Base-by-base conservation (phyloP, 1,140 invertebrate genomes). In the Andricus grossulariae region DNA sequence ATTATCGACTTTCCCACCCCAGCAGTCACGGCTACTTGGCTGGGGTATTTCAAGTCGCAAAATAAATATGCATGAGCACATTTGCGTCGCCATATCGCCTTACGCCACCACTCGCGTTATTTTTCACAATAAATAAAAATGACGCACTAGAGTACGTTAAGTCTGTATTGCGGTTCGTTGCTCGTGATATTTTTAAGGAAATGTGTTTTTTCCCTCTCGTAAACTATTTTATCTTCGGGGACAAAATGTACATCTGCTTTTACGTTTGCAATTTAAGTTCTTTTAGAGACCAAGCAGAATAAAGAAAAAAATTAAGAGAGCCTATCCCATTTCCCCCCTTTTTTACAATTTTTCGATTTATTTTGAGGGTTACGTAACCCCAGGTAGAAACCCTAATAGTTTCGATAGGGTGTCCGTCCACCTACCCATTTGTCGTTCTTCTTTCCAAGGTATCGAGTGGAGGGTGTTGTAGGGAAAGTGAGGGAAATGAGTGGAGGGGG, bases 41-140 rank as follows among this genome's bases (percentile, higher is more conserved):
- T 39, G 7, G 57, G 32, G 50, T 55, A 51, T 78, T 79, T 79
- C 19, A 80, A 82, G 79, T 76, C 72, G 39, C 7, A 72, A 80
- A 77, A 84, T 84, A 81, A 85, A 85, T 85, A 85, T 84, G 77
- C 81, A 85, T 81, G 80, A 82, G 74, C 15, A 74, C 57, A 77
- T 78, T 80, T 72, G 73, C 54, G 57, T 5, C 10, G 39, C 12
- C 54, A 77, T 78, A 79, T 80, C 73, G 78, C 73, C 74, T 82
- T 76, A 75, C 71, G 52, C 71, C 52, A 72, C 50, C 51, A 54
- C 70, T 74, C n/a, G 57, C 72, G 52, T 75, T 79, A 79, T 79
- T 82, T 82, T 82, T 75, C 72, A 78, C 51, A 71, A 70, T 45
- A 70, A 66, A 74, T 82, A 80, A 80, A 77, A 80, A 80, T 77